Percentiles rank a stretch among this genome's conserved stretches.
Conservation (phyloP, 1,140 invertebrate species). For the Drosophila trapezifrons region DNA sequence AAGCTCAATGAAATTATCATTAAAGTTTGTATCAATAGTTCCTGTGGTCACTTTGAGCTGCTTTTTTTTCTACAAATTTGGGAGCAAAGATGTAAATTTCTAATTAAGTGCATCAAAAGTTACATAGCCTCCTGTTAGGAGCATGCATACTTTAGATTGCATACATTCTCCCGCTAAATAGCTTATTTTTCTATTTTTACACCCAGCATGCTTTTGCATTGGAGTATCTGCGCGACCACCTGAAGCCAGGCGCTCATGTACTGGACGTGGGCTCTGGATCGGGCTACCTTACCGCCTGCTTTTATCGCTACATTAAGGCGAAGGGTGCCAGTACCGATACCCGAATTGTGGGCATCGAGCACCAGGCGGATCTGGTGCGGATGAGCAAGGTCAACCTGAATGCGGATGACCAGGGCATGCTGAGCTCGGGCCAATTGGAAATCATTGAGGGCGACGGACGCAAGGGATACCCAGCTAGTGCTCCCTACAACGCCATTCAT, state of each 20-base stretch:
- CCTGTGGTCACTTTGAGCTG: too few relatives aligned
- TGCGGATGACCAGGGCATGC: conserved; percentile 89
- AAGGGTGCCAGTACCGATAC: conserved; percentile 87
- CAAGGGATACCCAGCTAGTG: conserved; percentile 88
- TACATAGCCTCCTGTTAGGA: too few relatives aligned
- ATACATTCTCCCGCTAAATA: not conserved
- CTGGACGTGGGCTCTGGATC: conserved; percentile 98
- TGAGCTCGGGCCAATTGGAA: conserved; percentile 88
- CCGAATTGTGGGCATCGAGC: conserved; percentile 93
- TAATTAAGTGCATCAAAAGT: too few relatives aligned
- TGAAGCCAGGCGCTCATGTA: conserved; percentile 91
- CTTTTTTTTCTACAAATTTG: too few relatives aligned
- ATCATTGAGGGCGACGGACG: conserved; percentile 94
- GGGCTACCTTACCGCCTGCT: conserved; percentile 97
- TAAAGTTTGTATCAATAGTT: too few relatives aligned
- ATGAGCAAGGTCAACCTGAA: conserved; percentile 91
- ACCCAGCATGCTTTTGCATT: conserved; percentile 95
- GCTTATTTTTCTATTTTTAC: not conserved
- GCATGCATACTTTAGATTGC: too few relatives aligned
- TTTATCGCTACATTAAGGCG: conserved; percentile 86
- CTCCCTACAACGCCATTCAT: conserved; percentile 88
- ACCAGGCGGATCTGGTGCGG: conserved; percentile 93
- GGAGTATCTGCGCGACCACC: conserved; percentile 93
- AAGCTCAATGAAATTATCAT: not conserved
- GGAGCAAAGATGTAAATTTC: too few relatives aligned